A percentile compares a stretch with the other conserved stretches of the same genome.
Evolutionary conservation across 2,113 vertebrate genomes (phyloP).

Genomic region (Edolisoma coerulescens): DNA sequence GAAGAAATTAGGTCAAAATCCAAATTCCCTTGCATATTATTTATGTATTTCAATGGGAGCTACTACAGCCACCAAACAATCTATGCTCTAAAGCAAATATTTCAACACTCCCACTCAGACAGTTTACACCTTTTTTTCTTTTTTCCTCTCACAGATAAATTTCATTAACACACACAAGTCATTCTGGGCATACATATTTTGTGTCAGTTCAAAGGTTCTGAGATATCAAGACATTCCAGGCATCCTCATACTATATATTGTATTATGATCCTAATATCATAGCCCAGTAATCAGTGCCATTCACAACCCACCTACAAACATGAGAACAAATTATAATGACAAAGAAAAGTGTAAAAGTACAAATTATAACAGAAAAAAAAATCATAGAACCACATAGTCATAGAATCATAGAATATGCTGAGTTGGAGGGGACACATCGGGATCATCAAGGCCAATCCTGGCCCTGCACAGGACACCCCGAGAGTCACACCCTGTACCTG

Average conservation of each 20-base stretch:
- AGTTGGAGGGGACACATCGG: background rate
- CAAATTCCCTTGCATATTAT: background rate
- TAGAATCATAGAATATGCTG: background rate
- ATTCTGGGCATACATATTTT: background rate
- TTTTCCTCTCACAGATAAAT: background rate
- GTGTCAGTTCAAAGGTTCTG: background rate
- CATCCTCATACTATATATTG: background rate
- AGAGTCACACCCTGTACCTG: background rate
- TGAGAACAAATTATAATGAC: background rate
- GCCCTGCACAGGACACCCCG: background rate
- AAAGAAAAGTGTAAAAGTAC: background rate
- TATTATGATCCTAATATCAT: background rate
- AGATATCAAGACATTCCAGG: background rate
- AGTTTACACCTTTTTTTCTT: background rate
- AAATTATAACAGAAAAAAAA: background rate
- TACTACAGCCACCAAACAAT: background rate
- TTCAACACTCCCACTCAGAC: background rate
- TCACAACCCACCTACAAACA: background rate
- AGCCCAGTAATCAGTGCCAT: background rate
- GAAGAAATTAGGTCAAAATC: background rate
- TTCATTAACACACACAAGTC: background rate
- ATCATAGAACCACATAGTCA: background rate
- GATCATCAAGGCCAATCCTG: background rate
- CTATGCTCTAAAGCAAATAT: background rate
- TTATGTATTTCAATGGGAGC: background rate